These are phyloP conservation scores for Trissolcus brochymenae DNA, from an alignment of 2,888 invertebrate genomes.

Conservation along the genomic window DNA sequence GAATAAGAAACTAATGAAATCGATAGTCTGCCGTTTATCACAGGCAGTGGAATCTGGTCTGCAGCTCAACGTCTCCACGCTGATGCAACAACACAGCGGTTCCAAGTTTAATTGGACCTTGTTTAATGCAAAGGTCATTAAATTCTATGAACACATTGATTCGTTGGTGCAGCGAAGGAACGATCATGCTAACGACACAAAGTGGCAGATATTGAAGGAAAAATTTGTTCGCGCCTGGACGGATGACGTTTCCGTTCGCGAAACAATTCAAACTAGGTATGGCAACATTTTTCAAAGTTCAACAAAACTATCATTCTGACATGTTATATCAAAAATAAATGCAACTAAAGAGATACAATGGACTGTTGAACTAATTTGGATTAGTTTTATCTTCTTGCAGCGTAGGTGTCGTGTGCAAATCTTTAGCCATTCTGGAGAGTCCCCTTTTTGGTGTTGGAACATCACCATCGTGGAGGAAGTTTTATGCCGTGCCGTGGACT, in stretches of 20 bases:
- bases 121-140: conserved; percentile 66
- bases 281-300: too few species aligned
- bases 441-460: conserved; percentile 64
- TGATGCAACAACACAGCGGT: conserved; percentile 45
- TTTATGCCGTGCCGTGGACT: conserved; percentile 67
- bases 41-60: conserved; percentile 62
- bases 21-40: conserved; percentile 66
- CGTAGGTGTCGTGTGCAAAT: conserved; percentile 70
- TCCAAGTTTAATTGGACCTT: conserved; percentile 67
- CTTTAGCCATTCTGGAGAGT: conserved; percentile 66
- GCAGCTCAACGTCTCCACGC: conserved; percentile 61
- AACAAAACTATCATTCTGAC: too few species aligned
- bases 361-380: too few species aligned
- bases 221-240: conserved; percentile 65
- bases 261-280: too few species aligned
- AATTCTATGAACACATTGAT: conserved; percentile 68
- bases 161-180: conserved; percentile 62
- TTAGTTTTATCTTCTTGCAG: conserved; percentile 65
- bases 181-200: conserved; percentile 45
- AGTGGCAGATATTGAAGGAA: conserved; percentile 55
- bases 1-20: conserved; percentile 66
- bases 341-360: too few species aligned
- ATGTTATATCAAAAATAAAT: too few species aligned
- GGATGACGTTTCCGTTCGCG: conserved; percentile 45
- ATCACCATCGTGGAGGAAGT: conserved; percentile 61